These are phyloP conservation scores for Laodelphax striatellus DNA, from an alignment of 1,140 invertebrate species.

Conservation along the genomic window DNA sequence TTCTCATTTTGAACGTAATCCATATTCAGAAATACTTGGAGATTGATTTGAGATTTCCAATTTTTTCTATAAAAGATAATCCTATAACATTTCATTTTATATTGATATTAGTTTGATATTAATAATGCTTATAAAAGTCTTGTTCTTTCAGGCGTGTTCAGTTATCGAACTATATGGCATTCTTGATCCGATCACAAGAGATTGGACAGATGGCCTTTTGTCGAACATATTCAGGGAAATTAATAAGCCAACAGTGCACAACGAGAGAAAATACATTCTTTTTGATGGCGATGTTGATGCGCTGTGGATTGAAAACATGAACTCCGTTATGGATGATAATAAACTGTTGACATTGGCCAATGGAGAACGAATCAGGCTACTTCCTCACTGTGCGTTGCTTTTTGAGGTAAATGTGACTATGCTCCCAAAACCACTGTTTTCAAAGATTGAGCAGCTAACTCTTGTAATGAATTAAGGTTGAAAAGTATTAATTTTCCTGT, in stretches of 20 bases:
- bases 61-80: too few species aligned
- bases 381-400: conserved; percentile 68
- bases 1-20: too few species aligned
- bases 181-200: conserved; percentile 67
- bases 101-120: too few species aligned
- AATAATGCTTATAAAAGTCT: too few species aligned
- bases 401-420: conserved; percentile 57
- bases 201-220: conserved; percentile 85
- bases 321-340: conserved; percentile 93
- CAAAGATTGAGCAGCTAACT: too few species aligned
- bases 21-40: too few species aligned
- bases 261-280: conserved; percentile 67
- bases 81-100: too few species aligned
- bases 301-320: conserved; percentile 93
- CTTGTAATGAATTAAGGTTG: too few species aligned
- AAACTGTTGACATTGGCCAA: conserved; percentile 78
- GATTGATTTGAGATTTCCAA: too few species aligned
- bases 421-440: too few species aligned
- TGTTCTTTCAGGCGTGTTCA: conserved; percentile 54
- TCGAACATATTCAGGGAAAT: conserved; percentile 85
- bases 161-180: conserved; percentile 85
- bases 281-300: conserved; percentile 91
- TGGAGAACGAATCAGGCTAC: conserved; percentile 74
- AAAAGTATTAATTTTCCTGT: too few species aligned
- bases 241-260: conserved; percentile 54